A percentile compares a stretch with the other conserved stretches of the same genome.
These are phyloP conservation scores for Eupristina koningsbergeri DNA, from an alignment of 1,140 invertebrate genomes.

Conservation along the genomic window DNA sequence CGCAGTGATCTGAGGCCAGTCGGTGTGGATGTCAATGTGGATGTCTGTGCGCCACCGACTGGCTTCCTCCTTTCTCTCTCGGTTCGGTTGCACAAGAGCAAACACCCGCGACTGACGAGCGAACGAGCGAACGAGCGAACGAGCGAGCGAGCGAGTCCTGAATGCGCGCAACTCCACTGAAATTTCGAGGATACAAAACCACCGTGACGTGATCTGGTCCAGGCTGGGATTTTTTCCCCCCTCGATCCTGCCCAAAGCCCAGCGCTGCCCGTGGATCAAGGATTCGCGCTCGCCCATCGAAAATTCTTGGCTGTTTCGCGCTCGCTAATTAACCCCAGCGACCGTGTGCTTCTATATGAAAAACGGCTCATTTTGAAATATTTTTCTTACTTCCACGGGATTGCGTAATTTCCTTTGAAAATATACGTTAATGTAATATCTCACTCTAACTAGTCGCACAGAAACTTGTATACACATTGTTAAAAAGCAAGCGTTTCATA, in stretches of 20 bases:
- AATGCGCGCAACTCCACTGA: background rate
- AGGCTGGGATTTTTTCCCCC: background rate
- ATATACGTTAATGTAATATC: background rate
- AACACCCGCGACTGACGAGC: background rate
- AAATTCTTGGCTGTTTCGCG: too few species aligned
- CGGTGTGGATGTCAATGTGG: conserved; percentile 9
- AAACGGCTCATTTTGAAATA: conserved; percentile 15
- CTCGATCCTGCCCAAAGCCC: too few species aligned
- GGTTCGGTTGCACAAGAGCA: conserved; percentile 39
- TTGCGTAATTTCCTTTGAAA: background rate
- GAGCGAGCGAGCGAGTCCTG: too few species aligned
- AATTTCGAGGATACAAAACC: conserved; percentile 40
- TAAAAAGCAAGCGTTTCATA: background rate
- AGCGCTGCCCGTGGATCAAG: too few species aligned
- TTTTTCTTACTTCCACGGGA: background rate
- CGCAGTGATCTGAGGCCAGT: conserved; percentile 9
- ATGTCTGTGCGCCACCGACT: background rate
- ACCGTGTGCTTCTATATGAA: background rate
- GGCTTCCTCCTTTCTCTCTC: conserved; percentile 51
- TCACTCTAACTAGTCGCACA: background rate
- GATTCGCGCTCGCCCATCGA: too few species aligned
- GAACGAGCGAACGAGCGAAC: too few species aligned
- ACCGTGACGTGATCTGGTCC: conserved; percentile 32
- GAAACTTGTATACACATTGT: background rate
- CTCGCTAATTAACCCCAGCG: background rate